Evolutionary conservation across 2,797 vertebrate genomes (phyloP), one percentile per base, ranked within the genome.

Genomic region (Echiichthys vipera): DNA sequence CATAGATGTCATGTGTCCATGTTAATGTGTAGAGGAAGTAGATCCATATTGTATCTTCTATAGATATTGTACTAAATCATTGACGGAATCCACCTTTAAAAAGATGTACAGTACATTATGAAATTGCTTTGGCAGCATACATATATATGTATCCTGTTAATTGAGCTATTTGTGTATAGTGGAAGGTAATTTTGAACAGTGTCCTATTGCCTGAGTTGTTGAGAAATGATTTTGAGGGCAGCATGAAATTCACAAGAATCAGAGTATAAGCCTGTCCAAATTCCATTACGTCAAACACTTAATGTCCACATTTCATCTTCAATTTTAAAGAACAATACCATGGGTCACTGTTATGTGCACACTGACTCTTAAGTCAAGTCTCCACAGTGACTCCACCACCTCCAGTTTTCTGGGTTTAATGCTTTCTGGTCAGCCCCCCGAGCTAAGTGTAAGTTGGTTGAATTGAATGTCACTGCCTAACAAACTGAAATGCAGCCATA

Each of bases 51-150:
- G 94, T 94, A 92, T 95, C 95, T 92, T 95, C 88, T 87, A 94
- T 95, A 94, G 95, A 95, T 94, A 96, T 96, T 95, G 95, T 97
- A 94, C 93, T 92, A 94, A 94, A 90, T 91, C 93, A 93, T 77
- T 92, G 89, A 93, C 80, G 64, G 84, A 93, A 74, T 92, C 92
- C 92, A 90, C 94, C 84, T 85, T 84, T 91, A 92, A 93, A 92
- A 91, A 92, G 80, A 89, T 95, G 95, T 95, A 94, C 86, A 86
- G 84, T 79, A 84, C 90, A 91, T 94, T 89, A 92, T 92, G 85
- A 83, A 92, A 81, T 93, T 85, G 90, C 93, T 91, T 93, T 92
- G 91, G 93, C 94, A 93, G 94, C 91, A 82, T 87, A 94, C 86
- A 76, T 91, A 87, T 91, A 76, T 91, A 87, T 91, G 91, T 93